Percentiles rank a stretch among this genome's conserved stretches.
Evolutionary conservation across 2,888 invertebrate species (phyloP).

Genomic region (Bursaphelenchus okinawaensis): DNA sequence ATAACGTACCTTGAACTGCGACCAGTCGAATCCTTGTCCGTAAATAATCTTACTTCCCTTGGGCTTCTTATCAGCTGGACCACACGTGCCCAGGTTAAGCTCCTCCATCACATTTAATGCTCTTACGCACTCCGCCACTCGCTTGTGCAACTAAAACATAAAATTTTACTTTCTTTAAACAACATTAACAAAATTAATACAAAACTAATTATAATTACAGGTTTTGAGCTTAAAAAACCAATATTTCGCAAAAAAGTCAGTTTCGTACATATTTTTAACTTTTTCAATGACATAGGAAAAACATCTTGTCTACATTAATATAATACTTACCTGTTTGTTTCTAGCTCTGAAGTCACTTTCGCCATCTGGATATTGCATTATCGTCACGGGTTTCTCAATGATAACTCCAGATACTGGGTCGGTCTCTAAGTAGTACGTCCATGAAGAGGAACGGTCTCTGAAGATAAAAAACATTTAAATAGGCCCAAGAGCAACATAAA

Average conservation of each 20-base stretch:
- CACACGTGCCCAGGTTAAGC: slow-evolving; percentile 56
- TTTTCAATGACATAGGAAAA: background rate
- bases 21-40: slow-evolving; percentile 58
- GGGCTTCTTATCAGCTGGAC: slow-evolving; percentile 35
- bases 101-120: slow-evolving; percentile 58
- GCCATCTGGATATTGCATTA: slow-evolving; percentile 37
- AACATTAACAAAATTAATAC: no score
- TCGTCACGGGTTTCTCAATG: slow-evolving; percentile 42
- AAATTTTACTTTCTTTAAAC: no score
- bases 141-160: slow-evolving; percentile 56
- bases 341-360: slow-evolving; percentile 59
- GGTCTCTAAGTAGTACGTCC: slow-evolving; percentile 38
- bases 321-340: slow-evolving; percentile 58
- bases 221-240: no score
- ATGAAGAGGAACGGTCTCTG: slow-evolving; percentile 49
- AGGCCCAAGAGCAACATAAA: no score
- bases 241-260: no score
- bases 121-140: slow-evolving; percentile 58
- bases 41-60: slow-evolving; percentile 38
- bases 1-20: slow-evolving; percentile 58
- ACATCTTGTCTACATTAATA: background rate
- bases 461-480: no score
- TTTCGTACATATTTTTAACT: background rate
- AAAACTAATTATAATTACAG: no score
- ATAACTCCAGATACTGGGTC: slow-evolving; percentile 33